Evolutionary conservation across 2,888 invertebrate species (phyloP).

Genomic region (Pachycephus smyrnensis): DNA sequence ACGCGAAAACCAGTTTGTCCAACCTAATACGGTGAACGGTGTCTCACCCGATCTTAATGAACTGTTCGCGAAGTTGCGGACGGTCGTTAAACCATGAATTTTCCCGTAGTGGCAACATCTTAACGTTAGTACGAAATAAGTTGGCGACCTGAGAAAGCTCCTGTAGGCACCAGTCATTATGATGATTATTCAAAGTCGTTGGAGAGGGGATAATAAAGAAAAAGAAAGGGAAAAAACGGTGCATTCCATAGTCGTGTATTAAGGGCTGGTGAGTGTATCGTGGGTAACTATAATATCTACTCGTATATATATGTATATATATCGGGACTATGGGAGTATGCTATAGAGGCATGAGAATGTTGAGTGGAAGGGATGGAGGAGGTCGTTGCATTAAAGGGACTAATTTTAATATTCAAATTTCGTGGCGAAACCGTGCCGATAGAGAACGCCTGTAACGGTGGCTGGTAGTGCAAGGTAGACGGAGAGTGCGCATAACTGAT

Average conservation of each 20-base stretch:
- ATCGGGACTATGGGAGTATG: neutral
- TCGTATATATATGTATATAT: neutral
- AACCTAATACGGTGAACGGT: conserved; percentile 43
- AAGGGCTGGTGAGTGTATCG: neutral
- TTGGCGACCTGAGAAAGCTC: neutral
- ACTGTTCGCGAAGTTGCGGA: conserved; percentile 30
- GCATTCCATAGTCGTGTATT: neutral
- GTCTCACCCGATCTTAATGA: conserved; percentile 47
- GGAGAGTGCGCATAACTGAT: conserved; percentile 52
- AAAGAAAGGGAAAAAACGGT: neutral
- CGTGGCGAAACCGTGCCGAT: conserved; percentile 44
- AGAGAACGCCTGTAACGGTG: conserved; percentile 19
- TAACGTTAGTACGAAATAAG: neutral
- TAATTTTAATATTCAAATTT: conserved; percentile 67
- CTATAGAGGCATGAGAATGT: neutral
- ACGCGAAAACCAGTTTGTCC: conserved; percentile 58
- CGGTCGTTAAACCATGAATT: neutral
- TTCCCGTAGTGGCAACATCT: neutral
- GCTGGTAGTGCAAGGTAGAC: conserved; percentile 18
- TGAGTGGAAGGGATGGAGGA: neutral
- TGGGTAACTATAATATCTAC: neutral
- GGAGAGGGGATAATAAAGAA: neutral
- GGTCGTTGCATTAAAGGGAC: conserved; percentile 41
- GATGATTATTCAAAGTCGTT: neutral
- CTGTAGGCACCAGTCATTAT: neutral